These are phyloP conservation scores for Sylvicapra grimmia DNA, from an alignment of 2,113 vertebrate genomes.

Conservation along the genomic window DNA sequence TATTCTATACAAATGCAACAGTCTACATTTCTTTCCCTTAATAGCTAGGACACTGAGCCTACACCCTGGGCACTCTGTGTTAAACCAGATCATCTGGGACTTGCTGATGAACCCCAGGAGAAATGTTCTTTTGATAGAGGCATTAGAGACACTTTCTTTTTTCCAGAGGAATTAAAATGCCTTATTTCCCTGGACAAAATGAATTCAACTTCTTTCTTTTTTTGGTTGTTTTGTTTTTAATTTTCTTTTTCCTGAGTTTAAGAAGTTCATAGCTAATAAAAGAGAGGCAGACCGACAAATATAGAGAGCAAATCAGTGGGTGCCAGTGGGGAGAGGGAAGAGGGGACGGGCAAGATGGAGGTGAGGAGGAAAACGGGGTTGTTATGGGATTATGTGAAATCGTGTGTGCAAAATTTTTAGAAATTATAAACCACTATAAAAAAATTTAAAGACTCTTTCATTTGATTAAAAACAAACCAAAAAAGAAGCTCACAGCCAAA, in stretches of 20 bases:
- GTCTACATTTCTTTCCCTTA: neutral
- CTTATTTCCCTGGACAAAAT: neutral
- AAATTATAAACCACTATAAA: neutral
- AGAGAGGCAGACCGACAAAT: neutral
- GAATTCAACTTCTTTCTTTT: neutral
- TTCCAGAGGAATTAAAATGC: neutral
- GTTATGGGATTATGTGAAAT: neutral
- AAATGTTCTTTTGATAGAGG: neutral
- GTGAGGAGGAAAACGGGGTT: neutral
- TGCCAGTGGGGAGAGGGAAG: neutral
- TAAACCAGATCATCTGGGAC: neutral
- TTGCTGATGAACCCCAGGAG: neutral
- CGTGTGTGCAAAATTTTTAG: neutral
- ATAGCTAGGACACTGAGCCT: neutral
- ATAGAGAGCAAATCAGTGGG: neutral
- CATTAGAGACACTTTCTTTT: neutral
- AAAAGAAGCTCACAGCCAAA: neutral
- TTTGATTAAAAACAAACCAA: neutral
- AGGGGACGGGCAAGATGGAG: accelerated
- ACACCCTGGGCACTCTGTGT: no score
- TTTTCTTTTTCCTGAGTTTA: neutral
- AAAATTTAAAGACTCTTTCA: neutral
- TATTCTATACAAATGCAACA: neutral
- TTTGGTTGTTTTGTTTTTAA: neutral
- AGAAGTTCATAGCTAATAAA: neutral